Base-by-base conservation (phyloP, 92 coral and sea anemone genomes). In the Meandrina meandrites region DNA sequence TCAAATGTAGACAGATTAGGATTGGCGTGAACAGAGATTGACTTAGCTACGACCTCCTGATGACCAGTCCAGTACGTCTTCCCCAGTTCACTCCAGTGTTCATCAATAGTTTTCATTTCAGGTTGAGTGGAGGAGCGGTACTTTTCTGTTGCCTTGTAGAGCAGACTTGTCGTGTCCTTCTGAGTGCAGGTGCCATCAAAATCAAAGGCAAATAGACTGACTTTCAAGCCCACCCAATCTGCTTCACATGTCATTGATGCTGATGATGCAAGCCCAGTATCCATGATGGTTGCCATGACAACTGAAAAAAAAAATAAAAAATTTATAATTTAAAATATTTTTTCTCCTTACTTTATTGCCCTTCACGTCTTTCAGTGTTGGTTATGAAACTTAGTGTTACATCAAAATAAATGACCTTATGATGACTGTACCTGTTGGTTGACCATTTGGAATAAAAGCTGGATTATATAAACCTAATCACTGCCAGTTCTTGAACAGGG, bases 101-200 rank as follows among this genome's bases (percentile, higher is more conserved):
- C 89, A 75, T 97, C 98, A 36, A 95, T 76, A 14, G 21, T n/a
- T 73, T 90, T 85, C 76, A 81, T 80, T 72, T 87, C 92, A 17
- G 79, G 81, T 15, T 89, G 85, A 15, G 91, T 76, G 48, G 93
- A 89, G 19, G 89, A 37, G 18, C 64, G 84, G 88, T 97, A 97
- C 70, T 82, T 93, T 48, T 97, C 94, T 58, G 97, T 90, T 75
- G 98, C 98, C 62, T 86, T 97, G 92, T 97, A 97, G 75, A 68
- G 92, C 47, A 95, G 95, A 22, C 92, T 87, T 40, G 96, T 93
- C 8, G 98, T 92, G 81, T 93, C 96, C 82, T 94, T 79, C 3
- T 84, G 88, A 32, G 99, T 95, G 24, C 99, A 97, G 21, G 99
- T 97, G 34, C 96, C 92, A 86, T 97, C 99, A 88, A 97, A 97